phyloP scores from a whole-genome alignment of 2,113 vertebrate species.

The Pristiophorus japonicus region DNA sequence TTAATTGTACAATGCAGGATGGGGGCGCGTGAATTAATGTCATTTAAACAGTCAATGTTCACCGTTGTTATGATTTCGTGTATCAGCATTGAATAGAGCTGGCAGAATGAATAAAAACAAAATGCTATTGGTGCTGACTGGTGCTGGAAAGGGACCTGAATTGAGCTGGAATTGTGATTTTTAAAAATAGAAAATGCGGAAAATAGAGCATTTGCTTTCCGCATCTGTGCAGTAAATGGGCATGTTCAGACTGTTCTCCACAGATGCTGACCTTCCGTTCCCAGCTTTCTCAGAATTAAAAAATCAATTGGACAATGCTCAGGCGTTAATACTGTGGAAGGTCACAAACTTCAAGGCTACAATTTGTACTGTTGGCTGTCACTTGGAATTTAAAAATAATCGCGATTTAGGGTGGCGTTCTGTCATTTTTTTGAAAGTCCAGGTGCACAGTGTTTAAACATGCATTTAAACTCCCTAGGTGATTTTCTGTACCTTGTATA shows the following conservation, averaged over 20 bases:
- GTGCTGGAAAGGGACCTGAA: neutral
- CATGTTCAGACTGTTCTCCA: neutral
- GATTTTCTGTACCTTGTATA: neutral
- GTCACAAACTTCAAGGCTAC: neutral
- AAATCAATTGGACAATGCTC: neutral
- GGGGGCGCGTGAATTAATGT: neutral
- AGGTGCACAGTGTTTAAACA: neutral
- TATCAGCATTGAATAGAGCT: neutral
- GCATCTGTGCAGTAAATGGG: no score
- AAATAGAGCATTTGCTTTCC: neutral
- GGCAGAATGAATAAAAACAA: neutral
- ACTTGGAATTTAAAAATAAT: neutral
- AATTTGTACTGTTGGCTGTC: neutral
- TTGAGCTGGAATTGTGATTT: neutral
- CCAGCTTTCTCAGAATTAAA: neutral
- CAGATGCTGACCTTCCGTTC: neutral
- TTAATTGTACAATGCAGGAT: neutral
- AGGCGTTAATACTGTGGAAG: neutral
- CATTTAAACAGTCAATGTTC: neutral
- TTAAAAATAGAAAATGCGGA: neutral
- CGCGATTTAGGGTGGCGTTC: no score
- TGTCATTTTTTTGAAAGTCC: neutral
- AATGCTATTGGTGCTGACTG: neutral
- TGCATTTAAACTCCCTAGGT: neutral
- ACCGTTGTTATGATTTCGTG: neutral